Conservation (phyloP, 2,797 vertebrate genomes). For the Rhynchonycteris naso region DNA sequence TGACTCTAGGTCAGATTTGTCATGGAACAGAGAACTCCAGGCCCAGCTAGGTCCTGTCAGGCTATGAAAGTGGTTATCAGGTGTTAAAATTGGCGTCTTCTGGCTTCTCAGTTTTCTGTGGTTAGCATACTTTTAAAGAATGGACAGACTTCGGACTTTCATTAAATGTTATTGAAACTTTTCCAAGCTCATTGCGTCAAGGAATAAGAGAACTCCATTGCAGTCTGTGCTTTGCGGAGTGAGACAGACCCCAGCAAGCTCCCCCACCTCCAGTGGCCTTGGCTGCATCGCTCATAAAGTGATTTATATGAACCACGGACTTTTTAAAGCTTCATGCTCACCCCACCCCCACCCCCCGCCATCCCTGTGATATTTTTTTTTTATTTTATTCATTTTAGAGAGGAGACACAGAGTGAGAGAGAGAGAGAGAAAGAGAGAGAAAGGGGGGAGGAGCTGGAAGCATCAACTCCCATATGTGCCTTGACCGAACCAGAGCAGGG, state of each 20-base stretch:
- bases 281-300: not conserved
- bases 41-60: not conserved
- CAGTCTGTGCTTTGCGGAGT: not conserved
- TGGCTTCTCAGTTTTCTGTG: not conserved
- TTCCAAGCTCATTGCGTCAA: not conserved
- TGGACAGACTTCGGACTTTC: not conserved
- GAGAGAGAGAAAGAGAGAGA: no score
- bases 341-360: rapidly evolving
- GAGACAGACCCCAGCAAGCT: not conserved
- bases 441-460: no score
- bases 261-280: not conserved
- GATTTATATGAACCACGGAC: not conserved
- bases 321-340: not conserved
- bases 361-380: not conserved
- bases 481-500: no score
- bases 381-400: no score
- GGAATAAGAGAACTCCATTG: not conserved
- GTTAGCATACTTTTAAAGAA: not conserved
- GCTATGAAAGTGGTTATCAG: not conserved
- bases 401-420: no score
- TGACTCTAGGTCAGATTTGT: not conserved
- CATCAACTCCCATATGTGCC: no score
- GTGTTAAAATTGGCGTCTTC: not conserved
- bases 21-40: not conserved
- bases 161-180: not conserved